A percentile compares a stretch with the other conserved stretches of the same genome.
Evolutionary conservation across 1,140 invertebrate species (phyloP).

Genomic region (Mactra quadrangularis): DNA sequence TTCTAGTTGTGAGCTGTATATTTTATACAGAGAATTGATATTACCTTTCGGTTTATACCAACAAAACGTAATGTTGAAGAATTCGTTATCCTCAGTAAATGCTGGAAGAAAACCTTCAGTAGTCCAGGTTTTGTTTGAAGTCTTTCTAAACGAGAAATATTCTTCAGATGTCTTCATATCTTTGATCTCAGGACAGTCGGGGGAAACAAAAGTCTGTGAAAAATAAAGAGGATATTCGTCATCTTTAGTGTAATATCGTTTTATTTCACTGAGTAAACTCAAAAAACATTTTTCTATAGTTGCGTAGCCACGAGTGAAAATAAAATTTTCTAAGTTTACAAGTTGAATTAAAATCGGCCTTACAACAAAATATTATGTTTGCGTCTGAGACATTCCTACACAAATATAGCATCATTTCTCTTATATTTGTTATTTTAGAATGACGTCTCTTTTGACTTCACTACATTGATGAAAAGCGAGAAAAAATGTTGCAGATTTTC

Average conservation of each 20-base stretch:
- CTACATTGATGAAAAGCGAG: background rate
- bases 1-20: too few relatives aligned
- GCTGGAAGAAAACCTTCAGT: background rate
- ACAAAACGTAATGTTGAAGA: constrained; percentile 19
- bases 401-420: background rate
- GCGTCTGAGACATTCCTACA: background rate
- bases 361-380: background rate
- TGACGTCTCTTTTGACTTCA: background rate
- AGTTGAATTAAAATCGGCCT: too few relatives aligned
- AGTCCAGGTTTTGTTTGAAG: background rate
- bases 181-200: background rate
- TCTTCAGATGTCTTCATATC: background rate
- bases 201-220: background rate
- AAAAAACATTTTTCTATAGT: too few relatives aligned
- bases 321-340: too few relatives aligned
- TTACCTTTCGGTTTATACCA: constrained; percentile 2
- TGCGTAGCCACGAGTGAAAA: too few relatives aligned
- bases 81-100: background rate
- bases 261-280: too few relatives aligned
- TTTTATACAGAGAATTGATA: too few relatives aligned
- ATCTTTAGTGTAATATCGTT: background rate
- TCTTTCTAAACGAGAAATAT: constrained; percentile 4
- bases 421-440: background rate
- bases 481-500: too few relatives aligned
- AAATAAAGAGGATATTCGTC: too few relatives aligned